Conservation (phyloP, 2,797 vertebrate genomes). For the Rallus crepitans region DNA sequence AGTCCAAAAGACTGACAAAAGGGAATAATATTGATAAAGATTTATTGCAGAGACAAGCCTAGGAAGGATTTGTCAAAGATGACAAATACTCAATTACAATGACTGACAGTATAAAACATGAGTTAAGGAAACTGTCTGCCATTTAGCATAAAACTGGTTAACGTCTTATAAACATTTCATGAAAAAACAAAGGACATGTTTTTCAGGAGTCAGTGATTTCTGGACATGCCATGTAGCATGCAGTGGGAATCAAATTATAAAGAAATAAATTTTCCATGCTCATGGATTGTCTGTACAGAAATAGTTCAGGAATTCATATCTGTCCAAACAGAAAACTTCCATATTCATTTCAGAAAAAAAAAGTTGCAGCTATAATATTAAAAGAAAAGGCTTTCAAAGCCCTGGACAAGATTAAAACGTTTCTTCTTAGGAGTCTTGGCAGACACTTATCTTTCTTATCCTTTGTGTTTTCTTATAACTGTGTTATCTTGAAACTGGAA, state of each 20-base stretch:
- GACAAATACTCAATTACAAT: neutral
- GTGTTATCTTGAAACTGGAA: neutral
- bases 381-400: neutral
- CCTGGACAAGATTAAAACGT: neutral
- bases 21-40: neutral
- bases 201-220: neutral
- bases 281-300: neutral
- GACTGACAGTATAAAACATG: neutral
- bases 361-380: neutral
- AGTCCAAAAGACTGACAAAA: neutral
- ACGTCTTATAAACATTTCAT: neutral
- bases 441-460: neutral
- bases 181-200: neutral
- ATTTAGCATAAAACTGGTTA: neutral
- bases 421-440: neutral
- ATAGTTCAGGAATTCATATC: neutral
- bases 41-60: neutral
- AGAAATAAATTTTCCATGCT: neutral
- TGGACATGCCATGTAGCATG: neutral
- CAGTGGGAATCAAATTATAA: neutral
- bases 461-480: neutral
- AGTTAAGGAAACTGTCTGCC: neutral
- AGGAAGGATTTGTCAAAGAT: neutral
- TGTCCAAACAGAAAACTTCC: neutral
- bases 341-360: neutral